A percentile compares a stretch with the other conserved stretches of the same genome.
Conservation (phyloP, 2,888 invertebrate genomes). For the Colostygia pectinataria region DNA sequence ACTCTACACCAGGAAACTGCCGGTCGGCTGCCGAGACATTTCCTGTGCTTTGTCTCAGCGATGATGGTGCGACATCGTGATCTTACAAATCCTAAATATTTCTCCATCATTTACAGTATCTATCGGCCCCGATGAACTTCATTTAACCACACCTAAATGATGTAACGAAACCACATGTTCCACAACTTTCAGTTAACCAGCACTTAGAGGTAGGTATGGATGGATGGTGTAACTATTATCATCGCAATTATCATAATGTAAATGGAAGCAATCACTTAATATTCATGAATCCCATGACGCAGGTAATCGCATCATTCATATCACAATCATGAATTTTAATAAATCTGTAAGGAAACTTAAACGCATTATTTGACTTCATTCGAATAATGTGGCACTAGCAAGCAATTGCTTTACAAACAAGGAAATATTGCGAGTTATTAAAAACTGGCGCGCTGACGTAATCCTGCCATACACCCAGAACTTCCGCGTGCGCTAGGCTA, state of each 20-base stretch:
- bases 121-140: not conserved
- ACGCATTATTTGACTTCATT: slow-evolving; percentile 41
- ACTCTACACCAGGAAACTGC: slow-evolving; percentile 77
- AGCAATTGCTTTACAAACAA: slow-evolving; percentile 64
- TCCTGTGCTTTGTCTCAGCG: slow-evolving; percentile 73
- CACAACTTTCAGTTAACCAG: not conserved
- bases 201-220: not conserved
- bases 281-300: slow-evolving; percentile 25
- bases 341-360: slow-evolving; percentile 23
- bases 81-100: slow-evolving; percentile 15
- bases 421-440: slow-evolving; percentile 78
- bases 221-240: slow-evolving; percentile 4
- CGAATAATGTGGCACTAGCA: slow-evolving; percentile 49
- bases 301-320: slow-evolving; percentile 18
- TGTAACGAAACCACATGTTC: slow-evolving; percentile 8
- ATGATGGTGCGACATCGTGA: slow-evolving; percentile 49
- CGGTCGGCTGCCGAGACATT: slow-evolving; percentile 68
- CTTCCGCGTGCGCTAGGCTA: slow-evolving; percentile 76
- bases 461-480: slow-evolving; percentile 63
- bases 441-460: slow-evolving; percentile 80
- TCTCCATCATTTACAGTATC: not conserved
- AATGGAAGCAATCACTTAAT: slow-evolving; percentile 20
- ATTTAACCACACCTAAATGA: slow-evolving; percentile 3
- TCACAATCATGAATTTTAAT: slow-evolving; percentile 7
- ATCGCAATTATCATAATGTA: slow-evolving; percentile 20